Conservation (phyloP, 2,113 vertebrate species). For the Artemisiospiza belli region DNA sequence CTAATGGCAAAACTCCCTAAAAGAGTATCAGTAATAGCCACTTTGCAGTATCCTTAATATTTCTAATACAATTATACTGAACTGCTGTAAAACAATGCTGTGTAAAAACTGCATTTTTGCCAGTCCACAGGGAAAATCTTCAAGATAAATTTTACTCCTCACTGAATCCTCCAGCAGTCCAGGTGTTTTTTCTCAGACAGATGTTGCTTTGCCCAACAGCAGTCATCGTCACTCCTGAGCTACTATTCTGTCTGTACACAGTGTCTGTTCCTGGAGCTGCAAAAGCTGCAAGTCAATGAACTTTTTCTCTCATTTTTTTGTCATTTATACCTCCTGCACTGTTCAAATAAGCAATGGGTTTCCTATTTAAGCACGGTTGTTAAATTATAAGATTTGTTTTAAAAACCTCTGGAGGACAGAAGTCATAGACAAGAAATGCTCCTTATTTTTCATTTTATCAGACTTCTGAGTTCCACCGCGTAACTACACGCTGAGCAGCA, state of each 20-base stretch:
- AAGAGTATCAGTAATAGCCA: background rate
- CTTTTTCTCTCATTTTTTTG: background rate
- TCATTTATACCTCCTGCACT: background rate
- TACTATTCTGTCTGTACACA: conserved; percentile 11
- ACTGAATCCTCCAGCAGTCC: background rate
- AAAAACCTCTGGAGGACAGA: background rate
- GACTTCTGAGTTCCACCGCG: background rate
- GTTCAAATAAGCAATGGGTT: conserved; percentile 21
- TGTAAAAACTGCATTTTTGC: background rate
- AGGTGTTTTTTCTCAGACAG: conserved; percentile 50
- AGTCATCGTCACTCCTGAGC: background rate
- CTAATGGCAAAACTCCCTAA: background rate
- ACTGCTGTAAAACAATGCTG: background rate
- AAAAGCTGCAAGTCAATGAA: background rate
- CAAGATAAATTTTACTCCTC: conserved; percentile 9
- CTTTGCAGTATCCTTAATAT: background rate
- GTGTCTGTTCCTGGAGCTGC: background rate
- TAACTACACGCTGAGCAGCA: background rate
- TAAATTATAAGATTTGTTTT: background rate
- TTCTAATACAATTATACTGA: background rate
- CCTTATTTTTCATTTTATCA: conserved; percentile 14
- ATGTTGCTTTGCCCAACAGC: conserved; percentile 23
- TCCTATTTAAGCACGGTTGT: background rate
- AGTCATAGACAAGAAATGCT: background rate
- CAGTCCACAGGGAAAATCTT: background rate